Evolutionary conservation across 2,113 vertebrate genomes (phyloP).

Genomic region (Pelecanoides urinatrix): DNA sequence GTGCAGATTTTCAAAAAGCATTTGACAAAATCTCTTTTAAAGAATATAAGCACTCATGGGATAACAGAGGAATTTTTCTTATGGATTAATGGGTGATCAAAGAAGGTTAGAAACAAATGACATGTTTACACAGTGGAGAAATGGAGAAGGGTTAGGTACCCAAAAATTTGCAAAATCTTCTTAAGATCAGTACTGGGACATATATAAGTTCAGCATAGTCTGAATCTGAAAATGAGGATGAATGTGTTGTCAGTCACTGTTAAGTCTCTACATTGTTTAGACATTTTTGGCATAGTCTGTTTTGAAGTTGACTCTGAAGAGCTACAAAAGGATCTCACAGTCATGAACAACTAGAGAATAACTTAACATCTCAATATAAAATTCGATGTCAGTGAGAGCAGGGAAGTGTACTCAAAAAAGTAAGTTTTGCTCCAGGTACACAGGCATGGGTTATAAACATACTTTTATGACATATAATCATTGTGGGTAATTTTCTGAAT

Average conservation of each 20-base stretch:
- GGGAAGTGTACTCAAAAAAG: background rate
- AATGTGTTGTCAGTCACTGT: background rate
- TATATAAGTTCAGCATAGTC: background rate
- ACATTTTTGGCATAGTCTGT: background rate
- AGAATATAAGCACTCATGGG: background rate
- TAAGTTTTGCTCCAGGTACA: background rate
- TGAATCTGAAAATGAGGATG: background rate
- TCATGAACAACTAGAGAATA: background rate
- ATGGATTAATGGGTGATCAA: slow-evolving; percentile 39
- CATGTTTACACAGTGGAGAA: background rate
- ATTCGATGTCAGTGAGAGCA: background rate
- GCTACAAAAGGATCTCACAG: background rate
- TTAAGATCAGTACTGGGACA: background rate
- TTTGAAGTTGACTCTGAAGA: background rate
- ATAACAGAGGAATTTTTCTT: background rate
- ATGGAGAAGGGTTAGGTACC: background rate
- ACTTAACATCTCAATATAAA: background rate
- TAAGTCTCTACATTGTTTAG: background rate
- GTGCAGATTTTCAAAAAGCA: background rate
- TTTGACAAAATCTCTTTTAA: background rate
- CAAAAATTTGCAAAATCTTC: slow-evolving; percentile 32
- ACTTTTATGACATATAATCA: background rate
- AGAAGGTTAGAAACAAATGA: background rate
- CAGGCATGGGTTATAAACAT: background rate
- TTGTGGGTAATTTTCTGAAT: background rate